Evolutionary conservation across 2,113 vertebrate genomes (phyloP).

Genomic region (Burhinus bistriatus): DNA sequence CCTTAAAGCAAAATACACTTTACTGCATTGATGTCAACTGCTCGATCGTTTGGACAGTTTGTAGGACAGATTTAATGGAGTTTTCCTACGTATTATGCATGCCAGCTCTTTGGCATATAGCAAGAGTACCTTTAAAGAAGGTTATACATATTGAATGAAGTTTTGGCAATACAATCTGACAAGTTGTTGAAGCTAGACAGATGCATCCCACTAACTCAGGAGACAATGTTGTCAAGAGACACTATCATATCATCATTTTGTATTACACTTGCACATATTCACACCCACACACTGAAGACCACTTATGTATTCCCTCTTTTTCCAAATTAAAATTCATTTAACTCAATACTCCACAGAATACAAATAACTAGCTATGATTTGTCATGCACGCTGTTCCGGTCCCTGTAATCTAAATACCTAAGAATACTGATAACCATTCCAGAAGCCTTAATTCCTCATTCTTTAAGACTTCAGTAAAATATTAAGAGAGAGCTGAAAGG

Average conservation of each 20-base stretch:
- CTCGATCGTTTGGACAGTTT: slow-evolving; percentile 17
- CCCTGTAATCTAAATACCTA: not conserved
- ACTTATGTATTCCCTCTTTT: not conserved
- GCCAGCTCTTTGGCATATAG: not conserved
- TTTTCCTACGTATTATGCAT: not conserved
- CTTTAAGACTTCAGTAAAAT: not conserved
- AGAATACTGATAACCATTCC: not conserved
- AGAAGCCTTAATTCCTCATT: not conserved
- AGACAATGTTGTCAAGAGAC: slow-evolving; percentile 57
- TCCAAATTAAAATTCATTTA: slow-evolving; percentile 8
- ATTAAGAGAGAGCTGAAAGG: not conserved
- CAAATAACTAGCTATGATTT: not conserved
- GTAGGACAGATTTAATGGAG: slow-evolving; percentile 6
- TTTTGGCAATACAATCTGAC: slow-evolving; percentile 51
- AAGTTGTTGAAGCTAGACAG: slow-evolving; percentile 59
- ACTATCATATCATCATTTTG: not conserved
- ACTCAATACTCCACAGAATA: not conserved
- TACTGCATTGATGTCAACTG: not conserved
- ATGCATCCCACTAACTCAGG: slow-evolving; percentile 47
- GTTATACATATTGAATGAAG: slow-evolving; percentile 12
- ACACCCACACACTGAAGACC: slow-evolving; percentile 34
- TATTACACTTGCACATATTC: slow-evolving; percentile 22
- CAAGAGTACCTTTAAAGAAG: slow-evolving; percentile 3
- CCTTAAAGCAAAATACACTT: slow-evolving; percentile 5
- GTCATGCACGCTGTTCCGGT: not conserved